Conservation (phyloP, 1,140 invertebrate genomes). For the Orius insidiosus region DNA sequence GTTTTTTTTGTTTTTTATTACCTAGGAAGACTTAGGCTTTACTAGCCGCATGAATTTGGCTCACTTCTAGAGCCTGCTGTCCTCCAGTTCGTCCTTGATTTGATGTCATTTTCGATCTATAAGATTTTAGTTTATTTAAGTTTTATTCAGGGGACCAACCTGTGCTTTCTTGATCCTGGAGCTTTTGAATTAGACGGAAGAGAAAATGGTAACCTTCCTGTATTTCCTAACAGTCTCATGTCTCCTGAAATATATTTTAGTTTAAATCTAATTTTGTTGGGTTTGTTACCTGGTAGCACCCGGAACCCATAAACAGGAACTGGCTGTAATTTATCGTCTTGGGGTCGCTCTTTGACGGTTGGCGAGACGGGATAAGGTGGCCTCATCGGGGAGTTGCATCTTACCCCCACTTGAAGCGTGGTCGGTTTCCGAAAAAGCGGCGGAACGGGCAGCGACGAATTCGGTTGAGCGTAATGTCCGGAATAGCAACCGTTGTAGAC, state of each 20-base stretch:
- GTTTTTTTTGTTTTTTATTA: too few species aligned
- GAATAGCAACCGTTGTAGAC: constrained; percentile 17
- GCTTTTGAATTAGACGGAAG: constrained; percentile 5
- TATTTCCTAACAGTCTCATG: constrained; percentile 9
- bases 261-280: too few species aligned
- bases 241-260: constrained; percentile 6
- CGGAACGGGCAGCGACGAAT: constrained; percentile 7
- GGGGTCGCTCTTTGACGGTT: constrained; percentile 12
- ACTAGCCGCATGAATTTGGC: not conserved
- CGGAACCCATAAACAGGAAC: constrained; percentile 15
- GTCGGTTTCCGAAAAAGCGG: constrained; percentile 17
- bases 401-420: constrained; percentile 21
- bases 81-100: not conserved
- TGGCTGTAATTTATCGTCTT: constrained; percentile 9
- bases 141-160: not conserved
- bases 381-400: constrained; percentile 4
- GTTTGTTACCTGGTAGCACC: constrained; percentile 14
- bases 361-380: constrained; percentile 12
- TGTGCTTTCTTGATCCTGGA: constrained; percentile 11
- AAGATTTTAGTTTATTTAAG: not conserved
- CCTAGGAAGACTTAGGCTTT: constrained; percentile 4
- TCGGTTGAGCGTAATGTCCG: constrained; percentile 9
- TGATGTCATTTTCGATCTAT: not conserved
- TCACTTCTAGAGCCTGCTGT: not conserved
- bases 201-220: constrained; percentile 12